phyloP scores from a whole-genome alignment of 2,888 invertebrate species.

The Brachypalpus laphriformis region DNA sequence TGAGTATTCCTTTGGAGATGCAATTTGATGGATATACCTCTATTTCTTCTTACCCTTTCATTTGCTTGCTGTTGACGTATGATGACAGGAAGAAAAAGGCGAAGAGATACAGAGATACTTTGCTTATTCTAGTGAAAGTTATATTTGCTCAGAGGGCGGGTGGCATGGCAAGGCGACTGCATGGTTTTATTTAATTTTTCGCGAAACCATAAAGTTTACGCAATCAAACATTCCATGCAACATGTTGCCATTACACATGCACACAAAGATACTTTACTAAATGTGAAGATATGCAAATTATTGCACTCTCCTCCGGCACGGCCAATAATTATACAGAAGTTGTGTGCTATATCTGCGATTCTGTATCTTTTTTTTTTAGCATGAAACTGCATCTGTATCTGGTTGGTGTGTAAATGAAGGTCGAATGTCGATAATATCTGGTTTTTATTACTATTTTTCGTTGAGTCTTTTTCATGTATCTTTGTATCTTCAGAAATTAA shows the following conservation, averaged over 20 bases:
- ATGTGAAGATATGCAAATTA: conserved; percentile 15
- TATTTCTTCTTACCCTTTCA: too few relatives aligned
- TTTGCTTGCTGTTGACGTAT: conserved; percentile 43
- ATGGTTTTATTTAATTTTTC: conserved; percentile 42
- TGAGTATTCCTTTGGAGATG: conserved; percentile 32
- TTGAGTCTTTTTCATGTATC: neutral
- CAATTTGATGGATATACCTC: conserved; percentile 58
- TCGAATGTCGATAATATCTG: conserved; percentile 17
- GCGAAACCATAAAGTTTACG: conserved; percentile 22
- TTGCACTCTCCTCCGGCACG: neutral
- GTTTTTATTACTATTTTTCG: neutral
- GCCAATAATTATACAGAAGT: conserved; percentile 44
- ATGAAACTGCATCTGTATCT: conserved; percentile 13
- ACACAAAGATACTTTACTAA: neutral
- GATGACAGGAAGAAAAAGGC: neutral
- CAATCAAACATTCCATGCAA: conserved; percentile 41
- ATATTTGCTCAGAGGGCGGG: conserved; percentile 12
- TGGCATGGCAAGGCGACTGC: neutral
- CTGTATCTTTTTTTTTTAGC: conserved; percentile 12
- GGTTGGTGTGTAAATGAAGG: conserved; percentile 30
- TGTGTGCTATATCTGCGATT: conserved; percentile 13
- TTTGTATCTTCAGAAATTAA: conserved; percentile 22
- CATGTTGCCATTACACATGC: conserved; percentile 15
- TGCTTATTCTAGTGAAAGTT: conserved; percentile 57
- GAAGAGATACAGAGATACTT: neutral